Base-by-base conservation (phyloP, 2,113 vertebrate genomes). In the Cnemophilus loriae region DNA sequence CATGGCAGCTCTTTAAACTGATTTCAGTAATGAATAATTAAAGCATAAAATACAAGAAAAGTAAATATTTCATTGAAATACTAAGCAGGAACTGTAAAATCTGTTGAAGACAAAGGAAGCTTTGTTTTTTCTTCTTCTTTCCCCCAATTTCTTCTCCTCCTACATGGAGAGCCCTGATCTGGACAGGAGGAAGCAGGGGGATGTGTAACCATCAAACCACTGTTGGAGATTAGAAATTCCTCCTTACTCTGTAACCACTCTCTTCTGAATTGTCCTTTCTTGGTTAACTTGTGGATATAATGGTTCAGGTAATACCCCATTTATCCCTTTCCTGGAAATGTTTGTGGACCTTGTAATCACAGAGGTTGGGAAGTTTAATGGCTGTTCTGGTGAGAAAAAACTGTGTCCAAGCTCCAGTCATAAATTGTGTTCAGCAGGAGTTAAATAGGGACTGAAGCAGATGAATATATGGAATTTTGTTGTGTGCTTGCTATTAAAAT, bases 51-150 rank as follows among this genome's bases (percentile, higher is more conserved):
- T 79, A 90, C 79, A 71, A 81, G 87, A 88, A 89, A 46, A 79
- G 93, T 95, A 96, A 96, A 92, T 96, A 93, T 96, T 95, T 96
- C 84, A 97, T 91, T 97, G 87, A 96, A 96, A 91, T 94, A 92
- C 87, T 96, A 79, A 96, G 82, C 20, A 68, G 86, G 71, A 92
- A 37, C 56, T 81, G 49, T 56, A 86, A 69, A 84, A 92, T 64
- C 27, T n/a, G 39, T 59, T 77, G 83, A 88, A 90, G 78, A 73
- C 81, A 85, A 90, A 91, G 15, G 28, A 63, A 91, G 71, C 44
- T 76, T 68, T 70, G 3, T 41, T 41, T 82, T 65, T 41, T 17
- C 5, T 39, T 19, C 5, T 39, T 10, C 10, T 27, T 60, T 52
- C 13, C 4, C 2, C 1, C 9, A 12, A 3, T 7, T 33, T 27